phyloP scores from a whole-genome alignment of 2,797 vertebrate genomes.

The Sebastes cheni region DNA sequence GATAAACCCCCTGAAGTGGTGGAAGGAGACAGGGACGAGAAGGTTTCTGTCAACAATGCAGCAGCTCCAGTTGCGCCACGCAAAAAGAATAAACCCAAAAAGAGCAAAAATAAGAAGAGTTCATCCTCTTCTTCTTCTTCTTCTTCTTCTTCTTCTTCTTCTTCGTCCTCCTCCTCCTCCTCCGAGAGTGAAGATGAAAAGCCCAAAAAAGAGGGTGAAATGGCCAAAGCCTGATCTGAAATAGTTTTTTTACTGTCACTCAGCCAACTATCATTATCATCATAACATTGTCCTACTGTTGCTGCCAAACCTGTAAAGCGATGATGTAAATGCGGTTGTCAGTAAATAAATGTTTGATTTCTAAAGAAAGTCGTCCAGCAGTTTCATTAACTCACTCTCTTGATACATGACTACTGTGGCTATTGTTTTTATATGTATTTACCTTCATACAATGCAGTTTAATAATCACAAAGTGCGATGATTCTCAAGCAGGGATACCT shows the following conservation, averaged over 20 bases:
- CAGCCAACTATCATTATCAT: neutral
- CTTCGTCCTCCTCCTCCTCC: constrained; percentile 23
- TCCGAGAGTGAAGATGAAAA: constrained; percentile 45
- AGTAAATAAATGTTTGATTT: constrained; percentile 39
- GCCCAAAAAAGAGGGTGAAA: neutral
- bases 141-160: neutral
- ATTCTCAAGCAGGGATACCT: neutral
- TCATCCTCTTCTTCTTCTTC: constrained; percentile 44
- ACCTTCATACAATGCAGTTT: neutral
- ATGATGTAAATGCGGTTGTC: neutral
- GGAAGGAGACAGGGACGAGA: neutral
- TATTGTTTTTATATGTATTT: fast-evolving
- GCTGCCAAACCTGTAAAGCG: neutral
- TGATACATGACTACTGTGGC: too few species aligned
- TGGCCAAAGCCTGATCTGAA: constrained; percentile 2
- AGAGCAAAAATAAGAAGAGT: constrained; percentile 20
- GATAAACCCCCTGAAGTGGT: neutral
- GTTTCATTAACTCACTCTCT: neutral
- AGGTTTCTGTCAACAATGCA: fast-evolving
- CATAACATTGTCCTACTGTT: neutral
- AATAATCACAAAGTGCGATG: neutral
- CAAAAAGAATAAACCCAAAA: constrained; percentile 27
- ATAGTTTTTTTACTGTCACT: neutral
- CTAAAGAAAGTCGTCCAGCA: fast-evolving
- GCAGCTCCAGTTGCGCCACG: neutral